These are phyloP conservation scores for Sebastes taczanowskii DNA, from an alignment of 2,797 vertebrate species.

Conservation along the genomic window DNA sequence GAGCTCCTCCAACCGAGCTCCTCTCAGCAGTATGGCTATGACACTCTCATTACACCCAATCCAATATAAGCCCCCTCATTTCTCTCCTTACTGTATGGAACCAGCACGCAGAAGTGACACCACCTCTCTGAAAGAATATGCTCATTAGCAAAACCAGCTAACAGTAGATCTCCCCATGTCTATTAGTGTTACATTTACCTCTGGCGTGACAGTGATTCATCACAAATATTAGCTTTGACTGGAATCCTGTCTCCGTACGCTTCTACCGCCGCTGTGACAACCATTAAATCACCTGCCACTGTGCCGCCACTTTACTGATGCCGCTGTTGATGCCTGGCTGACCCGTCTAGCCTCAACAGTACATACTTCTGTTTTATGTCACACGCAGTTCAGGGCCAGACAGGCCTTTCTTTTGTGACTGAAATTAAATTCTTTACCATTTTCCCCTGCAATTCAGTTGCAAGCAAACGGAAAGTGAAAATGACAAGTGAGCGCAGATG, in stretches of 20 bases:
- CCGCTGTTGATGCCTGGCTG: slow-evolving; percentile 64
- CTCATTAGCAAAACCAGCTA: slow-evolving; percentile 78
- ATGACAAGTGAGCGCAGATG: slow-evolving; percentile 7
- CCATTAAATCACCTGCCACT: slow-evolving; percentile 81
- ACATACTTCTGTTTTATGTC: slow-evolving; percentile 67
- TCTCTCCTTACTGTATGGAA: slow-evolving; percentile 68
- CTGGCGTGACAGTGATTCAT: slow-evolving; percentile 78
- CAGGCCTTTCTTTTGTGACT: slow-evolving; percentile 3
- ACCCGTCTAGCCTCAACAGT: slow-evolving; percentile 46
- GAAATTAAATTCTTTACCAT: not conserved
- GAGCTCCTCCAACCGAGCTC: slow-evolving; percentile 33
- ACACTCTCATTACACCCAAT: slow-evolving; percentile 71
- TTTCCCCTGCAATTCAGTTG: not conserved
- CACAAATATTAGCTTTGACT: slow-evolving; percentile 82
- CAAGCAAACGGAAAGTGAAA: slow-evolving; percentile 14
- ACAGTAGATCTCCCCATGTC: slow-evolving; percentile 77
- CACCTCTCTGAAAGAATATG: slow-evolving; percentile 71
- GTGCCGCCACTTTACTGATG: slow-evolving; percentile 66
- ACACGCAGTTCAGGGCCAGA: slow-evolving; percentile 51
- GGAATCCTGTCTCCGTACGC: slow-evolving; percentile 76
- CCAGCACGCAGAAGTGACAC: slow-evolving; percentile 66
- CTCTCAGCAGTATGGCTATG: slow-evolving; percentile 31
- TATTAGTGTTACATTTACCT: slow-evolving; percentile 81
- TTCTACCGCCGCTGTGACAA: slow-evolving; percentile 75
- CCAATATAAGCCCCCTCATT: slow-evolving; percentile 68